Base-by-base conservation (phyloP, 2,113 vertebrate genomes). In the Albula goreensis region DNA sequence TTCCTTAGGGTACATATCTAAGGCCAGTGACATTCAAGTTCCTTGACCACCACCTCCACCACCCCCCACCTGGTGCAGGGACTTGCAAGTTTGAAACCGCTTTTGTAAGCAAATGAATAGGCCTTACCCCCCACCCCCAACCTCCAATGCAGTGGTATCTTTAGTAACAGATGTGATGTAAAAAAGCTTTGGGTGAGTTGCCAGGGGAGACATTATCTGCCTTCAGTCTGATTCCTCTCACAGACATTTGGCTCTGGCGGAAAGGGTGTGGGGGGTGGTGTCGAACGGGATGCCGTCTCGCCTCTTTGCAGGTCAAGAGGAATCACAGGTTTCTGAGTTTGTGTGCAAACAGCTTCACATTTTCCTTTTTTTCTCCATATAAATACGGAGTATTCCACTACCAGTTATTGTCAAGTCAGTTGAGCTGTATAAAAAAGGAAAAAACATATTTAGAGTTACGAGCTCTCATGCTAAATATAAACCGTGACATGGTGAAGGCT, bases 201-300 rank as follows among this genome's bases (percentile, higher is more conserved):
- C 87, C 88, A 90, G 92, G 87, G 92, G 89, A 88, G 83, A 88
- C 89, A 89, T 31, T 82, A 82, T 91, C 89, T 57, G 90, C 89
- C 91, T 88, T 88, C 88, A 88, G 88, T 87, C 90, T 90, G 82
- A 86, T 87, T 87, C 74, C 80, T 90, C 90, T 80, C 83, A 85
- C 31, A 41, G 80, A 89, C 90, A 93, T 82, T 31, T 50, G 57
- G 50, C 82, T 83, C 19, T 70, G 48, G 82, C 60, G 19, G 60
- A 74, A 74, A n/a, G 70, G 31, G 8, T 10, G 70, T 31, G 70
- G 31, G 22, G n/a, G 2, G 22, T 25, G 31, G 31, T 41, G 31
- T 41, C 31, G 31, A 41, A 41, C 31, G 31, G 31, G 31, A 41
- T 41, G 31, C 31, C 1, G 31, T 41, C 31, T 41, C 31, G 31